phyloP scores from a whole-genome alignment of 1,140 invertebrate genomes.

The Lasioglossum baleicum region DNA sequence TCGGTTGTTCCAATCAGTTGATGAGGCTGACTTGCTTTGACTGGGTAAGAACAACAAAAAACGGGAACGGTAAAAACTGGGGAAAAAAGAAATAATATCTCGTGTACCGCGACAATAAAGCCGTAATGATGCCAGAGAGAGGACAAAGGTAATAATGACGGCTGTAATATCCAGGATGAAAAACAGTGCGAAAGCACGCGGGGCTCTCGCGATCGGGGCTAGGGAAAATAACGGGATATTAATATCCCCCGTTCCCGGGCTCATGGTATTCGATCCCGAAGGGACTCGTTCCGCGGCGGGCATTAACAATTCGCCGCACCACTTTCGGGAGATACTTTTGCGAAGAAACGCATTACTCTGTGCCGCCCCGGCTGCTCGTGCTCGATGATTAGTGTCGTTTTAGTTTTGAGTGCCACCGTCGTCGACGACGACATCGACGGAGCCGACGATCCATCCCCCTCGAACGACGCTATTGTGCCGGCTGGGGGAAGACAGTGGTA shows the following conservation, averaged over 20 bases:
- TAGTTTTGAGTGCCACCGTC: constrained; percentile 64
- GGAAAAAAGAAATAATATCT: neutral
- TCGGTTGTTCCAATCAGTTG: neutral
- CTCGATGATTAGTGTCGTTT: constrained; percentile 66
- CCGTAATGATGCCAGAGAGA: neutral
- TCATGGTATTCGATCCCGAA: constrained; percentile 8
- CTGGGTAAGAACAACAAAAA: neutral
- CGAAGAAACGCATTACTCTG: constrained; percentile 40
- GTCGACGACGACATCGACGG: constrained; percentile 42
- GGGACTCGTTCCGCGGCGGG: constrained; percentile 4
- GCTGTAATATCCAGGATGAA: neutral
- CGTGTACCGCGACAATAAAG: neutral
- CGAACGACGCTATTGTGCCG: constrained; percentile 73
- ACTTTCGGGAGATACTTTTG: constrained; percentile 42
- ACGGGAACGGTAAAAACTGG: too few species aligned
- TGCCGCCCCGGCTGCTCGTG: constrained; percentile 30
- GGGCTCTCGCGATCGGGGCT: neutral
- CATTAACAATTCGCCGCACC: constrained; percentile 43
- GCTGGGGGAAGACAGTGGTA: constrained; percentile 65
- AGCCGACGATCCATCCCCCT: constrained; percentile 62
- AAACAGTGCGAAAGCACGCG: constrained; percentile 1
- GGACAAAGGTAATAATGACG: neutral
- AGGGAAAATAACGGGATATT: neutral
- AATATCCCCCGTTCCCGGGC: constrained; percentile 2
- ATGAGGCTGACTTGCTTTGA: neutral